These are phyloP conservation scores for Xanthia icteritia DNA, from an alignment of 2,888 invertebrate genomes.

Conservation along the genomic window DNA sequence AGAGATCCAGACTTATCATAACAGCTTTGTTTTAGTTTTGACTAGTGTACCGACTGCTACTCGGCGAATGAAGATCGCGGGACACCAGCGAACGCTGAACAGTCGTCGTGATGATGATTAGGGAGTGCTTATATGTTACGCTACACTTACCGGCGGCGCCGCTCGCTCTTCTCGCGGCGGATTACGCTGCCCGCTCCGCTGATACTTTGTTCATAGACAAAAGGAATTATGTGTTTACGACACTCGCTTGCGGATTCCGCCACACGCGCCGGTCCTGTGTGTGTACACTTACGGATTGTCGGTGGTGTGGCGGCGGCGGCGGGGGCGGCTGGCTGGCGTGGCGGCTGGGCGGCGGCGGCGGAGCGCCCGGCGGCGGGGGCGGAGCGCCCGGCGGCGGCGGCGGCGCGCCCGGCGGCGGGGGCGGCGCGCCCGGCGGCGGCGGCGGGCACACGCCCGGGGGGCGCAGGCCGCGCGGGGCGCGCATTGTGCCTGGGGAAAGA, in stretches of 20 bases:
- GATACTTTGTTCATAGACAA: no score
- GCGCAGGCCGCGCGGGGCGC: slow-evolving; percentile 87
- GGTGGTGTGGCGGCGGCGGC: slow-evolving; percentile 73
- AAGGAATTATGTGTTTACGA: no score
- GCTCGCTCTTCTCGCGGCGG: no score
- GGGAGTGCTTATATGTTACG: no score
- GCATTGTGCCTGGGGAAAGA: slow-evolving; percentile 81
- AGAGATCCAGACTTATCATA: not conserved
- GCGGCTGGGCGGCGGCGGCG: slow-evolving; percentile 83
- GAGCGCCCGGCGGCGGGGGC: slow-evolving; percentile 70
- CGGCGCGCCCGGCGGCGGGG: slow-evolving; percentile 90
- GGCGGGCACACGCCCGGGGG: slow-evolving; percentile 91
- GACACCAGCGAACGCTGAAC: not conserved
- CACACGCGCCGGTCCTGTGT: no score
- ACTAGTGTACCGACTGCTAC: not conserved
- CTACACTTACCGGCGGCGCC: no score
- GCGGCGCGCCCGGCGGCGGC: slow-evolving; percentile 89
- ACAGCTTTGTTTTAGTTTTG: not conserved
- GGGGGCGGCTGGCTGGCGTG: slow-evolving; percentile 68
- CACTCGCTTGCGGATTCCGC: no score
- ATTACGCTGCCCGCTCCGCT: no score
- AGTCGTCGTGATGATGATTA: no score
- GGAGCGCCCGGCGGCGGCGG: slow-evolving; percentile 84
- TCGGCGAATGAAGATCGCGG: not conserved
- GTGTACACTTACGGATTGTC: slow-evolving; percentile 62